Evolutionary conservation across 2,888 invertebrate species (phyloP).

Genomic region (Globia sparganii): DNA sequence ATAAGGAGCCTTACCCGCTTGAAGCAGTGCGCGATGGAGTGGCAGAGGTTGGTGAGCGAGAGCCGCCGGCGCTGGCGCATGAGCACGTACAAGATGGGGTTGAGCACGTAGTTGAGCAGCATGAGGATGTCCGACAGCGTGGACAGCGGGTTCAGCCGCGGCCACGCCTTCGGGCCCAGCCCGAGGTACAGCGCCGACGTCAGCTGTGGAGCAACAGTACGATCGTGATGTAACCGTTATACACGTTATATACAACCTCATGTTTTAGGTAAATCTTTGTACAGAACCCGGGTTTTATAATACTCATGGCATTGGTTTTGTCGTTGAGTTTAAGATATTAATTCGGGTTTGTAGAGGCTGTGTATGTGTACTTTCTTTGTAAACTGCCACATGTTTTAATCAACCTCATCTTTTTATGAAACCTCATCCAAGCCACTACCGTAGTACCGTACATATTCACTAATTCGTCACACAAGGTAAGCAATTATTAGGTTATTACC

Average conservation of each 20-base stretch:
- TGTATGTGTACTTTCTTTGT: background rate
- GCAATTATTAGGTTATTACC: background rate
- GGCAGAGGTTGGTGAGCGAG: slow-evolving; percentile 75
- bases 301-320: background rate
- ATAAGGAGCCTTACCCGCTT: slow-evolving; percentile 76
- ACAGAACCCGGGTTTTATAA: background rate
- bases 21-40: slow-evolving; percentile 81
- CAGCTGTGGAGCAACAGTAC: slow-evolving; percentile 72
- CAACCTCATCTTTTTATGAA: background rate
- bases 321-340: background rate
- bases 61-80: slow-evolving; percentile 87
- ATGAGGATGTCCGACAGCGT: slow-evolving; percentile 93
- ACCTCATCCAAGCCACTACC: background rate
- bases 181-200: slow-evolving; percentile 89
- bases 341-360: background rate
- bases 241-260: background rate
- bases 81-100: slow-evolving; percentile 95
- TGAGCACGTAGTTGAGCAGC: slow-evolving; percentile 95
- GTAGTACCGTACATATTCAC: background rate
- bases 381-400: background rate
- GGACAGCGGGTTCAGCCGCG: slow-evolving; percentile 81
- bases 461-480: background rate
- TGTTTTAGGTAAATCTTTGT: background rate
- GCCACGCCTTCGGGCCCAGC: slow-evolving; percentile 78
- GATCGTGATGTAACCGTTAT: background rate